These are phyloP conservation scores for Yponomeuta malinellus DNA, from an alignment of 2,888 invertebrate genomes.

Conservation along the genomic window DNA sequence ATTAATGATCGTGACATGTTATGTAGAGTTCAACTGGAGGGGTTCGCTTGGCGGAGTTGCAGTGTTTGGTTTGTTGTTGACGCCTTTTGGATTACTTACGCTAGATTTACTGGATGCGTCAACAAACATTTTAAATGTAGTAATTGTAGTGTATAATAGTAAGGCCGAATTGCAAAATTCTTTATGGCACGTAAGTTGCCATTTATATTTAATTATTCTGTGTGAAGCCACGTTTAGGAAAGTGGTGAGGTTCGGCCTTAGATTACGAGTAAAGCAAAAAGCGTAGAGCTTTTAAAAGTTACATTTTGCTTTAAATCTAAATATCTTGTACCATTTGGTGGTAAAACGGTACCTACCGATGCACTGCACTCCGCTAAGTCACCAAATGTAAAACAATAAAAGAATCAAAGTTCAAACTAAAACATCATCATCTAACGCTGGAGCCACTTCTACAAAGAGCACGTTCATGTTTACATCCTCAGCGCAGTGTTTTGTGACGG, in stretches of 20 bases:
- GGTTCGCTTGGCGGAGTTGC: neutral
- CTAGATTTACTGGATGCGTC: neutral
- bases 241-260: too few relatives aligned
- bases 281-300: too few relatives aligned
- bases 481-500: conserved; percentile 4
- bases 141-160: too few relatives aligned
- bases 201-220: too few relatives aligned
- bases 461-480: conserved; percentile 21
- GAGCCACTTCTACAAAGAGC: conserved; percentile 23
- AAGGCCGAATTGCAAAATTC: too few relatives aligned
- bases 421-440: conserved; percentile 25
- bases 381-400: neutral
- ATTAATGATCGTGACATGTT: neutral
- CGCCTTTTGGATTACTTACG: neutral
- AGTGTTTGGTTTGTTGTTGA: neutral
- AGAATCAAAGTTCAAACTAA: conserved; percentile 25
- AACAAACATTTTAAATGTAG: too few relatives aligned
- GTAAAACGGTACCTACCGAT: neutral
- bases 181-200: too few relatives aligned
- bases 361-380: neutral
- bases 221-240: neutral
- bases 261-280: too few relatives aligned
- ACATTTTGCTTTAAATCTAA: too few relatives aligned
- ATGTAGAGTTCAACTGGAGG: neutral
- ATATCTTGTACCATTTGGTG: too few relatives aligned